Evolutionary conservation across 2,113 vertebrate species (phyloP).

Genomic region (Rhegmatorhina hoffmannsi): DNA sequence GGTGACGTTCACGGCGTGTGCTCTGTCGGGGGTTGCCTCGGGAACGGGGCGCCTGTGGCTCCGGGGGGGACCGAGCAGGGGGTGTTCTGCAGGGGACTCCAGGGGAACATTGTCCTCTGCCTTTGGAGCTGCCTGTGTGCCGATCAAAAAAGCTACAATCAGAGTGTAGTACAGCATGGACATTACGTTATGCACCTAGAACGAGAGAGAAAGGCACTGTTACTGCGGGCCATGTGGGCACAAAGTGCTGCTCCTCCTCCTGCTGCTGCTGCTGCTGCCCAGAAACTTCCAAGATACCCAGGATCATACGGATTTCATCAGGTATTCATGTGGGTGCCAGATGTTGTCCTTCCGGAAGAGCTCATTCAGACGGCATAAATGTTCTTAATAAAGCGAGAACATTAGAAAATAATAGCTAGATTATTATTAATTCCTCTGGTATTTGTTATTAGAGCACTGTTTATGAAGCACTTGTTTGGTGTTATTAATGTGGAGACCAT

Average conservation of each 20-base stretch:
- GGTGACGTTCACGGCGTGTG: constrained; percentile 74
- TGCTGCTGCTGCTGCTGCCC: not conserved
- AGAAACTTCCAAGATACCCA: not conserved
- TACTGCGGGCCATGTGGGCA: not conserved
- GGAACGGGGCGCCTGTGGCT: constrained; percentile 65
- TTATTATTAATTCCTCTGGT: constrained; percentile 68
- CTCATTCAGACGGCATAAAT: constrained; percentile 34
- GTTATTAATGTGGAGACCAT: constrained; percentile 51
- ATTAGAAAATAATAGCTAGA: constrained; percentile 59
- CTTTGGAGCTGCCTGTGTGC: constrained; percentile 91
- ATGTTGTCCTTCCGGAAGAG: constrained; percentile 41
- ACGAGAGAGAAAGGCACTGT: constrained; percentile 43
- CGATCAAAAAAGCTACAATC: constrained; percentile 93
- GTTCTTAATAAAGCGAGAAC: constrained; percentile 56
- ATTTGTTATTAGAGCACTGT: constrained; percentile 62
- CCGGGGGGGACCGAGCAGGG: constrained; percentile 64
- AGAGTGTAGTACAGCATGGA: constrained; percentile 98
- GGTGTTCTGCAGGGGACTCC: constrained; percentile 68
- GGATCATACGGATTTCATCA: not conserved
- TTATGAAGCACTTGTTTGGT: constrained; percentile 60
- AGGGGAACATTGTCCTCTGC: constrained; percentile 85
- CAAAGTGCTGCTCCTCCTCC: not conserved
- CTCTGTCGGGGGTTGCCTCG: constrained; percentile 47
- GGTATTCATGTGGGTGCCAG: constrained; percentile 47
- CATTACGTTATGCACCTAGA: constrained; percentile 84